Percentiles rank a stretch among this genome's conserved stretches.
These are phyloP conservation scores for Andrena praecox DNA, from an alignment of 2,888 invertebrate genomes.

Conservation along the genomic window DNA sequence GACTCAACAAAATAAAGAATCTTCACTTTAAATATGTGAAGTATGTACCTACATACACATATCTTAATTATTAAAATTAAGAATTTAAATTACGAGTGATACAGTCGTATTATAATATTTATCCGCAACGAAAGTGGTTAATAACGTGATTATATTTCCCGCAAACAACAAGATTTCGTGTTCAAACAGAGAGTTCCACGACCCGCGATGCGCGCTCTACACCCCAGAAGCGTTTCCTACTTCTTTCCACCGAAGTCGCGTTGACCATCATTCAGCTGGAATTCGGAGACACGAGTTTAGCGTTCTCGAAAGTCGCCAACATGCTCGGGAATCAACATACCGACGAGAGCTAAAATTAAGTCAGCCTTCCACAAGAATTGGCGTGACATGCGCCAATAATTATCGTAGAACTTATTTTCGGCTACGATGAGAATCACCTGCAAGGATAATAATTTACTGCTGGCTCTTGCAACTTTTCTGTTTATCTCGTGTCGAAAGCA, in stretches of 20 bases:
- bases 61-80: no score
- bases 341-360: conserved; percentile 40
- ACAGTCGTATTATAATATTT: background rate
- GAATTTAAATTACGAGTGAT: no score
- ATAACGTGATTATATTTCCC: background rate
- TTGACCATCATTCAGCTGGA: background rate
- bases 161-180: background rate
- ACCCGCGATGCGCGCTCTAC: background rate
- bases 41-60: no score
- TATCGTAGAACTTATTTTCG: background rate
- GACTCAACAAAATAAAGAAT: no score
- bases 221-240: background rate
- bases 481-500: background rate
- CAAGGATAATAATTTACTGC: background rate
- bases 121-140: background rate
- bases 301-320: background rate
- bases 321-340: conserved; percentile 31
- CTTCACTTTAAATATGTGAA: no score
- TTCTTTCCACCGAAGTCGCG: conserved; percentile 8
- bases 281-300: background rate
- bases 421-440: background rate
- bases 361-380: background rate
- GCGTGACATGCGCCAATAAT: conserved; percentile 19
- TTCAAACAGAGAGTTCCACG: background rate
- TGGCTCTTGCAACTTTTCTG: background rate